Evolutionary conservation across 2,797 vertebrate genomes (phyloP).

Genomic region (Gymnopithys bicolor): DNA sequence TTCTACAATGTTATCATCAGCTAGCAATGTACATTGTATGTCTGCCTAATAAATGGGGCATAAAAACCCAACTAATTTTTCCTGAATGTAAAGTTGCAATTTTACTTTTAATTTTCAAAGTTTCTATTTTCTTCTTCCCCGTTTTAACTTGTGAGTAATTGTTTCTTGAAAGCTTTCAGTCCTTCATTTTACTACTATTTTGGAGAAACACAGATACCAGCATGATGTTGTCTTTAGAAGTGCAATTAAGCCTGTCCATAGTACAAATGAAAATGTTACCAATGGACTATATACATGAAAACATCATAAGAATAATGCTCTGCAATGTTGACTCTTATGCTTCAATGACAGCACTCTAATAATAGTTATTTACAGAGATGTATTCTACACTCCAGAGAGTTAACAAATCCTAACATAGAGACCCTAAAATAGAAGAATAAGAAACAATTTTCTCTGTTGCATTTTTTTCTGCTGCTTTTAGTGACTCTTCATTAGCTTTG

Average conservation of each 20-base stretch:
- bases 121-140: neutral
- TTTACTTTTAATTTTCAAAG: neutral
- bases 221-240: neutral
- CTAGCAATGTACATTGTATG: neutral
- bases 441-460: neutral
- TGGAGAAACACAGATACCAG: neutral
- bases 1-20: neutral
- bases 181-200: neutral
- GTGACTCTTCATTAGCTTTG: neutral
- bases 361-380: slow-evolving; percentile 4
- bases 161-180: neutral
- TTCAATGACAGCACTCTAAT: neutral
- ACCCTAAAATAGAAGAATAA: neutral
- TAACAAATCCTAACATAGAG: slow-evolving; percentile 7
- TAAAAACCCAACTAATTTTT: neutral
- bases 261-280: neutral
- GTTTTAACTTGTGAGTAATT: neutral
- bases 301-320: neutral
- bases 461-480: neutral
- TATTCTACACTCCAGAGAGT: neutral
- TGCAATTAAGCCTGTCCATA: neutral
- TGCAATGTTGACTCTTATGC: neutral
- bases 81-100: neutral
- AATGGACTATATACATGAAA: neutral
- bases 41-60: neutral